These are phyloP conservation scores for Plecturocebus donacophilus DNA, from an alignment of 2,113 vertebrate genomes.

Conservation along the genomic window DNA sequence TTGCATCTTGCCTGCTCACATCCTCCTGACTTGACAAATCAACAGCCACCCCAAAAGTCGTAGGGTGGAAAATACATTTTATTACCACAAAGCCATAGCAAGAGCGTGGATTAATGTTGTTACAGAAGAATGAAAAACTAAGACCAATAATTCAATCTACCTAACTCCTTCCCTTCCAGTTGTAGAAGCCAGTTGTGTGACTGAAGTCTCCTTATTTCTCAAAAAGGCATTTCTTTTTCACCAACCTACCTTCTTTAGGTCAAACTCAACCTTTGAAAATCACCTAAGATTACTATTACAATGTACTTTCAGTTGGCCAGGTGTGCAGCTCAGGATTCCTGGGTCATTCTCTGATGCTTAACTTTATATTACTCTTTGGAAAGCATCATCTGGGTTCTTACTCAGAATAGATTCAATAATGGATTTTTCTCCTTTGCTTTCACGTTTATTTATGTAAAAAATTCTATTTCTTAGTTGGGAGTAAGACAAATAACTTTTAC, in stretches of 20 bases:
- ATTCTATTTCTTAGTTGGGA: not conserved
- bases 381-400: not conserved
- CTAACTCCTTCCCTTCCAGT: not conserved
- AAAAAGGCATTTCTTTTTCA: not conserved
- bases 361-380: not conserved
- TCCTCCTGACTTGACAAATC: not conserved
- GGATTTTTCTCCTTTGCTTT: not conserved
- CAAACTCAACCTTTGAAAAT: not conserved
- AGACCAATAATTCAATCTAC: not conserved
- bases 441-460: not conserved
- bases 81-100: not conserved
- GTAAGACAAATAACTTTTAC: not conserved
- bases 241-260: not conserved
- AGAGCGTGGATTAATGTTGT: not conserved
- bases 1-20: not conserved
- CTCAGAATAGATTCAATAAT: not conserved
- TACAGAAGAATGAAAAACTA: not conserved
- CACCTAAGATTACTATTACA: not conserved
- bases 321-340: not conserved
- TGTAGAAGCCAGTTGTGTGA: not conserved
- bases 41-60: not conserved
- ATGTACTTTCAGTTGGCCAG: not conserved
- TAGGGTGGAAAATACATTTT: accelerated
- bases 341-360: not conserved
- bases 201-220: not conserved